Percentiles rank a stretch among this genome's conserved stretches.
Conservation (phyloP, 2,113 vertebrate genomes). For the Rutilus rutilus region DNA sequence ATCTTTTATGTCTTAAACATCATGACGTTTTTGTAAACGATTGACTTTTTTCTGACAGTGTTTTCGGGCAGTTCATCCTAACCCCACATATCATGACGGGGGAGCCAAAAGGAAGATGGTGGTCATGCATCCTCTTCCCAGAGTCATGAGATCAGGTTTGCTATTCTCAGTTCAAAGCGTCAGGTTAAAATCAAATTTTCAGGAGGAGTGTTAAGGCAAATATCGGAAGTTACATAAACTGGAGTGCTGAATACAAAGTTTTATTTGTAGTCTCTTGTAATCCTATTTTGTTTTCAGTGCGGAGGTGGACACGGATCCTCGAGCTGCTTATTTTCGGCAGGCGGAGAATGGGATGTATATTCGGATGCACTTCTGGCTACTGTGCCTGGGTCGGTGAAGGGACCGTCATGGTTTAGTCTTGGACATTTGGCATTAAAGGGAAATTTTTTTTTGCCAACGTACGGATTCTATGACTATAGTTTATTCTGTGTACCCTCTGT, state of each 20-base stretch:
- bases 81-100: constrained; percentile 96
- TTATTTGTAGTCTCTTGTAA: neutral
- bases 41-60: constrained; percentile 73
- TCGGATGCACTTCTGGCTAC: constrained; percentile 94
- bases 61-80: constrained; percentile 95
- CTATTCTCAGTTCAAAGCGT: neutral
- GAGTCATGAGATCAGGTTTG: constrained; percentile 96
- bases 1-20: neutral
- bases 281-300: constrained; percentile 68
- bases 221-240: neutral
- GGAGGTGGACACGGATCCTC: constrained; percentile 93
- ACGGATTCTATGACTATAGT: neutral
- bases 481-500: constrained; percentile 2
- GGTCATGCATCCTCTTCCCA: constrained; percentile 95
- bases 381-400: constrained; percentile 83
- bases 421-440: neutral
- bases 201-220: neutral
- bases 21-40: neutral
- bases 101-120: constrained; percentile 97
- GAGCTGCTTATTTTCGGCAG: constrained; percentile 95
- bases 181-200: neutral
- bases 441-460: constrained; percentile 7
- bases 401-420: neutral
- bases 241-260: neutral
- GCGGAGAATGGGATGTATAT: constrained; percentile 98